Base-by-base conservation (phyloP, 2,888 invertebrate genomes). In the Eurytoma californica region DNA sequence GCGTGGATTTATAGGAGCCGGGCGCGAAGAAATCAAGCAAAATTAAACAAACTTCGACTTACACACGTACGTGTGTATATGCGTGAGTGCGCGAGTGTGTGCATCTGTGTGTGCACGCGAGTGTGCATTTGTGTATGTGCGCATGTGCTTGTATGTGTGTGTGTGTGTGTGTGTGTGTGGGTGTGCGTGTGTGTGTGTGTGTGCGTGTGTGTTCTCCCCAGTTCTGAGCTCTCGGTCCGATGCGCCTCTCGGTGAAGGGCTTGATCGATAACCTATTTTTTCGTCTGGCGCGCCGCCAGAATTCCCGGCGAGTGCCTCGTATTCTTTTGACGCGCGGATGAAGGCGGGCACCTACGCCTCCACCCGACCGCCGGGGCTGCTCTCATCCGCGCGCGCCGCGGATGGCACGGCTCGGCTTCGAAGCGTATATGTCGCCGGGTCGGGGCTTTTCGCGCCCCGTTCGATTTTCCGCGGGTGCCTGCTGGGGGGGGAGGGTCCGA, bases 191-290 rank as follows among this genome's bases (percentile, higher is more conserved):
- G 39, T 39, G 30, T 30, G 4, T 4, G 30, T 30, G 30, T 30
- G 39, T 5, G 39, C 39, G 7, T 7, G 7, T 7, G 7, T 5
- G 4, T 39, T 39, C 39, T 7, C 39, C 7, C 0, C 39, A 39
- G 39, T 5, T 0, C 7, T 39, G 39, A 39, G 9, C 39, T 39
- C 39, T 39, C 39, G 39, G 39, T 39, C 39, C 39, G 39, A 39
- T 39, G 39, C 9, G 39, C 39, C 39, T 39, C 39, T 39, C 14
- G 13, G 20, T 2, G 66, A 55, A 82, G 83, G 78, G 83, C 82
- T 84, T 85, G 86, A 87, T 87, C 87, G 86, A 87, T 87, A 87
- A 86, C 87, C 87, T 85, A 87, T 88, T 87, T 88, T 86, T 84
- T 83, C 77, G 82, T 73, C 76, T 87, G 87, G 87, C 87, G 79